A percentile compares a stretch with the other conserved stretches of the same genome.
These are phyloP conservation scores for Listrodromus nycthemerus DNA, from an alignment of 2,888 invertebrate genomes.

Conservation along the genomic window DNA sequence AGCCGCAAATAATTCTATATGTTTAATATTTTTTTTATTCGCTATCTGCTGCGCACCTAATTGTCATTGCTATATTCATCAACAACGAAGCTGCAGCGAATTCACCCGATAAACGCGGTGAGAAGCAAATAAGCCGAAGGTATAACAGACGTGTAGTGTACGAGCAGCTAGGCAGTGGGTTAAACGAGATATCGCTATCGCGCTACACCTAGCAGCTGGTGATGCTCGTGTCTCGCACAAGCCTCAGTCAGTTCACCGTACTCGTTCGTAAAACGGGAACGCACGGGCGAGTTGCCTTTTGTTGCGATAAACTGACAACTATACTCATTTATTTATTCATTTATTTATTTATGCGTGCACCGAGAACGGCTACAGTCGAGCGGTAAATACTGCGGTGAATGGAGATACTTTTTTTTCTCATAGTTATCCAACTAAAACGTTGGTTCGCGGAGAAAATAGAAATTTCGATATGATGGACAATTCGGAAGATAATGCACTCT, in stretches of 20 bases:
- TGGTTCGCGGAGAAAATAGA: slow-evolving; percentile 2
- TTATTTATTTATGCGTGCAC: background rate
- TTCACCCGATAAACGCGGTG: slow-evolving; percentile 30
- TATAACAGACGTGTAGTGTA: slow-evolving; percentile 32
- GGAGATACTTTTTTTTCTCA: background rate
- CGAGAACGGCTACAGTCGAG: background rate
- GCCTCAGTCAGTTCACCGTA: background rate
- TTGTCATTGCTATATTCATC: slow-evolving; percentile 28
- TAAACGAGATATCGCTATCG: slow-evolving; percentile 67
- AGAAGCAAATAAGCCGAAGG: slow-evolving; percentile 29
- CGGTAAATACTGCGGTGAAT: background rate
- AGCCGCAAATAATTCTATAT: slow-evolving; percentile 18
- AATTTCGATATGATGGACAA: background rate
- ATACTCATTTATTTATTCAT: background rate
- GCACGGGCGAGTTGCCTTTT: slow-evolving; percentile 4
- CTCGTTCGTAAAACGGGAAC: slow-evolving; percentile 22
- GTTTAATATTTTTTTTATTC: slow-evolving; percentile 27
- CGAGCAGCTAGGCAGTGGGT: slow-evolving; percentile 50
- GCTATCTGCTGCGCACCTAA: slow-evolving; percentile 17
- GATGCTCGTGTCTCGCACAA: background rate
- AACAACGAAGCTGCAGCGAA: slow-evolving; percentile 11
- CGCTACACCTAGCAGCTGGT: slow-evolving; percentile 36
- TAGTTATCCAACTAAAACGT: background rate
- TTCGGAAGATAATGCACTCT: background rate
- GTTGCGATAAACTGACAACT: background rate